Evolutionary conservation across 2,113 vertebrate species (phyloP).

Genomic region (Bubalus kerabau): DNA sequence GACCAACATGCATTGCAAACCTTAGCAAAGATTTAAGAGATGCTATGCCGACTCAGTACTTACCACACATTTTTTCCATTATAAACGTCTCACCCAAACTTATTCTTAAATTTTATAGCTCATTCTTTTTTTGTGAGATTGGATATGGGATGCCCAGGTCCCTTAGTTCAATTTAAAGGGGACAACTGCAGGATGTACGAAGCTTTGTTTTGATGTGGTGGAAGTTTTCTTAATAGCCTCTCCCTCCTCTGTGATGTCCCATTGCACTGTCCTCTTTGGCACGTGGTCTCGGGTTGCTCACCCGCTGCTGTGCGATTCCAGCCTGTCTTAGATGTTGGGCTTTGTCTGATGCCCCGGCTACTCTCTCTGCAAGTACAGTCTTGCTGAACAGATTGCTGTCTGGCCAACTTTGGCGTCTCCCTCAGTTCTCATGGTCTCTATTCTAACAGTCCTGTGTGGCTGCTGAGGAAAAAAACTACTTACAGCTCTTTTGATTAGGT

Average conservation of each 20-base stretch:
- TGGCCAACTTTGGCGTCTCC: not conserved
- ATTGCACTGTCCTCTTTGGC: not conserved
- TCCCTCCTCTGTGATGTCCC: not conserved
- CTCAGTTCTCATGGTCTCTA: not conserved
- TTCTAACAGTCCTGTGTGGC: not conserved
- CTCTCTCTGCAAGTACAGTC: not conserved
- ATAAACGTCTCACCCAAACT: not conserved
- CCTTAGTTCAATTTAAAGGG: not conserved
- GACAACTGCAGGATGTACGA: not conserved
- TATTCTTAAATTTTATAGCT: constrained; percentile 21
- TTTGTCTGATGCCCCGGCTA: not conserved
- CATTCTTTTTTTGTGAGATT: not conserved
- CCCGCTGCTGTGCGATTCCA: not conserved
- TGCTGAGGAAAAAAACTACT: not conserved
- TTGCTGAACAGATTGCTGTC: not conserved
- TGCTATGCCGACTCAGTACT: not conserved
- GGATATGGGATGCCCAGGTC: not conserved
- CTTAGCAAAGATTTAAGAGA: not conserved
- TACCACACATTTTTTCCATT: not conserved
- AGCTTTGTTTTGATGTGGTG: not conserved
- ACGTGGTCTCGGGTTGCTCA: not conserved
- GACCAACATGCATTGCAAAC: not conserved
- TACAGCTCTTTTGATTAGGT: not conserved
- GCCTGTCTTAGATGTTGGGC: not conserved
- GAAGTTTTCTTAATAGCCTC: not conserved